Percentiles rank a stretch among this genome's conserved stretches.
These are phyloP conservation scores for Lichenostomus cassidix DNA, from an alignment of 2,113 vertebrate genomes.

Conservation along the genomic window DNA sequence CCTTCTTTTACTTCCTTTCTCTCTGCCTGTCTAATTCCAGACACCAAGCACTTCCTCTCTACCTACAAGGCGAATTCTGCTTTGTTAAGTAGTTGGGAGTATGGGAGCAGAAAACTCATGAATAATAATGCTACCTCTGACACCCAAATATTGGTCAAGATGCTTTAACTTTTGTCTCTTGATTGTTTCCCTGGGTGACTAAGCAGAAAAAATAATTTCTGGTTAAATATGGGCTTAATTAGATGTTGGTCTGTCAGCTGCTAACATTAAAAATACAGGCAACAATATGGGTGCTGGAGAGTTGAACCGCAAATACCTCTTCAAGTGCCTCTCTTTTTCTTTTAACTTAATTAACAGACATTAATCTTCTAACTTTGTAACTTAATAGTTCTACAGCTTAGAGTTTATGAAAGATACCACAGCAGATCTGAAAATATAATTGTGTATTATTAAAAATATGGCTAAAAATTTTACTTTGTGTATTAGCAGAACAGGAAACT, in stretches of 20 bases:
- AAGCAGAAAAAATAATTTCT: conserved; percentile 24
- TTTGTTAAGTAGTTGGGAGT: neutral
- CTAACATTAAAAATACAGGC: neutral
- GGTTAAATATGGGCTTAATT: conserved; percentile 1
- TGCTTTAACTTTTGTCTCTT: neutral
- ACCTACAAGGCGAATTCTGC: neutral
- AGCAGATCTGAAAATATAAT: neutral
- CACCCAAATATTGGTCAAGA: neutral
- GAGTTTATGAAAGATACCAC: neutral
- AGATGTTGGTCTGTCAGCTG: neutral
- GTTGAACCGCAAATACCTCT: conserved; percentile 7
- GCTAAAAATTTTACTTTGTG: neutral
- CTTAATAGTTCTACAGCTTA: neutral
- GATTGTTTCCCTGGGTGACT: neutral
- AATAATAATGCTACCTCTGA: neutral
- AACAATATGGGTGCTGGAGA: neutral
- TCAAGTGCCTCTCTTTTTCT: neutral
- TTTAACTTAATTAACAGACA: conserved; percentile 15
- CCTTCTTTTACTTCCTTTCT: neutral
- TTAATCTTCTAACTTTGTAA: neutral
- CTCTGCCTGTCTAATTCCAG: neutral
- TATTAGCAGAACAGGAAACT: neutral
- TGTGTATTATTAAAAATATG: neutral
- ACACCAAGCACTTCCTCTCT: neutral
- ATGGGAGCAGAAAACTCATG: neutral